Evolutionary conservation across 2,888 invertebrate genomes (phyloP).

Genomic region (Azorinus chamasolen): DNA sequence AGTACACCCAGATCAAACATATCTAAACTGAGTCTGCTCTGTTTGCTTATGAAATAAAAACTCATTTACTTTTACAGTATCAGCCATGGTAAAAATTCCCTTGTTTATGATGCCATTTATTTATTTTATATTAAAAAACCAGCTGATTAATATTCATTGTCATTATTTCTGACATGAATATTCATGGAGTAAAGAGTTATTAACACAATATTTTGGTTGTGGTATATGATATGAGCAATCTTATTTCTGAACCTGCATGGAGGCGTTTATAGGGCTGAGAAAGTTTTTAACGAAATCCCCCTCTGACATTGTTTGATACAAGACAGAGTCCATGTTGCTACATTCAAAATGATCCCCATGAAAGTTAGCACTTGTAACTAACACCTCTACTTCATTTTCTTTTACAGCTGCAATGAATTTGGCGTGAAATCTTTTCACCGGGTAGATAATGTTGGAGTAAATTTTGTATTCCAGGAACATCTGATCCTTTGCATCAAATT

Average conservation of each 20-base stretch:
- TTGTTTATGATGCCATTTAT: no score
- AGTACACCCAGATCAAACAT: no score
- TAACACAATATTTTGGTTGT: no score
- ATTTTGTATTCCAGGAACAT: slow-evolving; percentile 81
- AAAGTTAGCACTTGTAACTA: slow-evolving; percentile 80
- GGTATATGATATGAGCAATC: no score
- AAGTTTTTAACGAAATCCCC: slow-evolving; percentile 70
- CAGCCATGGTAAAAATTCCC: no score
- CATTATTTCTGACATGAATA: no score
- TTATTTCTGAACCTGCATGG: slow-evolving; percentile 22
- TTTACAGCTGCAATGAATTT: slow-evolving; percentile 79
- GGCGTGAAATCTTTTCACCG: slow-evolving; percentile 69
- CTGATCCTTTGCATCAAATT: slow-evolving; percentile 71
- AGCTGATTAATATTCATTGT: no score
- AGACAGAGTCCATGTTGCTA: slow-evolving; percentile 68
- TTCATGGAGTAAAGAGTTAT: no score
- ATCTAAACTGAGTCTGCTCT: no score
- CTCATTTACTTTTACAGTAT: no score
- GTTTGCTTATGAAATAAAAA: no score
- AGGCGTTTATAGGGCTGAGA: slow-evolving; percentile 69
- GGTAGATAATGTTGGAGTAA: slow-evolving; percentile 75
- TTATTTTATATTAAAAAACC: no score
- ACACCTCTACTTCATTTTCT: slow-evolving; percentile 70
- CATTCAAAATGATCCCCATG: slow-evolving; percentile 73
- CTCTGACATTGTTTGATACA: slow-evolving; percentile 69